These are phyloP conservation scores for Brachionus manjavacas DNA, from an alignment of 1,140 invertebrate species.

Conservation along the genomic window DNA sequence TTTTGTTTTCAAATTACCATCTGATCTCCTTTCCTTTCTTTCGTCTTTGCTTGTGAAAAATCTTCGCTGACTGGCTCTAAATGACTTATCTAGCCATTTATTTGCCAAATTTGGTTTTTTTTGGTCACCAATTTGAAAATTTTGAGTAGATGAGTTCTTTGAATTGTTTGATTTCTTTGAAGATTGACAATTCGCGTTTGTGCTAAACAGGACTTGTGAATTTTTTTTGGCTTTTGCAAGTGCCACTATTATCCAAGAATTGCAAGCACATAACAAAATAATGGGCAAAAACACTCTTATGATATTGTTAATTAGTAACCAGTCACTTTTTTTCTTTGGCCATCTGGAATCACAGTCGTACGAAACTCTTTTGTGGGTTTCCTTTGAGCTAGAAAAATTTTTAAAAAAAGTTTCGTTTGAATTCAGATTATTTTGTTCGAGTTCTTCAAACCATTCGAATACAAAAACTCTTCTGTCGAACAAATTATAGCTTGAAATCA, in stretches of 20 bases:
- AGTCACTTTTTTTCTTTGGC: constrained; percentile 22
- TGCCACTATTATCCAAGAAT: constrained; percentile 21
- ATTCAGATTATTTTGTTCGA: background rate
- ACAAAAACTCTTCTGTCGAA: background rate
- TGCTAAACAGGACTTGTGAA: background rate
- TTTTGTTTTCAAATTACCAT: background rate
- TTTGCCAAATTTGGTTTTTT: no score
- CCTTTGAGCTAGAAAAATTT: background rate
- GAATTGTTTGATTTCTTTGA: background rate
- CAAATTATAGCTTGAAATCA: constrained; percentile 34
- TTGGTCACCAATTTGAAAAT: background rate
- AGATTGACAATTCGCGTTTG: background rate
- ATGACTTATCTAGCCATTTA: background rate
- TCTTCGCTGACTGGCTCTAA: background rate
- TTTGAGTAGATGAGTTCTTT: background rate
- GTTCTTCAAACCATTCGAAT: background rate
- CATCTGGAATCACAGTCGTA: constrained; percentile 32
- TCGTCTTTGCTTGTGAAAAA: background rate
- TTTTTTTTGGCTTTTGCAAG: constrained; percentile 3
- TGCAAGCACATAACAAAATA: background rate
- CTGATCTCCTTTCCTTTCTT: background rate
- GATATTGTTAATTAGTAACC: constrained; percentile 5
- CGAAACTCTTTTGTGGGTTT: background rate
- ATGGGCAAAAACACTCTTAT: constrained; percentile 28
- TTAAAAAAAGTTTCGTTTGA: background rate